Base-by-base conservation (phyloP, 2,113 vertebrate species). In the Mormyrus iriodes region DNA sequence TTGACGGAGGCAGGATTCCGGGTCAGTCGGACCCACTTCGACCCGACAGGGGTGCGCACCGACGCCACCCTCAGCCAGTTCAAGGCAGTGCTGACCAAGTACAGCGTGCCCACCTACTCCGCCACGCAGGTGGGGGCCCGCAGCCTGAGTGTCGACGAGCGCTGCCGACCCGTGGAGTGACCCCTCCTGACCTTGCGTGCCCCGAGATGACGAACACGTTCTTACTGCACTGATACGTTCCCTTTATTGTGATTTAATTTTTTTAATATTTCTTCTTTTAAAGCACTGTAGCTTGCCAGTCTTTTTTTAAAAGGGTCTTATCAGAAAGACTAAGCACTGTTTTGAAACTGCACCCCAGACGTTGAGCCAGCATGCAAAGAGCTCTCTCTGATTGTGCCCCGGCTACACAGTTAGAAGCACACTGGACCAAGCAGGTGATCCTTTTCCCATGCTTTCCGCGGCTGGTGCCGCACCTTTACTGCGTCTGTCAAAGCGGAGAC, bases 11-110 rank as follows among this genome's bases (percentile, higher is more conserved):
- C 97, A 0, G 97, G 98, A 10, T 99, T 97, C 94, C 95, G 97
- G 89, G 98, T 99, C 31, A 97, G 98, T 76, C 96, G 98, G 90
- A 99, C 98, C 3, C 98, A 99, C 94, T 99, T 99, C 6, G 98
- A 99, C 91, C 98, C 98, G 0, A 99, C 98, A 12, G 98, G 98
- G 17, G 96, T 99, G 9, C 97, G 98, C 86, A 99, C 98, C 0
- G 96, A 97, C 0, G 98, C 97, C 0, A 96, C 97, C 0, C 92
- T 99, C 93, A 92, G 91, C 0, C 97, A 98, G 91, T 97, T 99
- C 82, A 99, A 98, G 90, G 95, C 97, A 0, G 94, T 98, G 49
- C 97, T 99, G 0, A 94, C 96, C 76, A 97, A 98, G 91, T 96
- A 99, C 95, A 99, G 98, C 91, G 95, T 95, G 0, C 97, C 97